Percentiles rank a stretch among this genome's conserved stretches.
These are phyloP conservation scores for Tribolium freemani DNA, from an alignment of 2,888 invertebrate genomes.

Conservation along the genomic window DNA sequence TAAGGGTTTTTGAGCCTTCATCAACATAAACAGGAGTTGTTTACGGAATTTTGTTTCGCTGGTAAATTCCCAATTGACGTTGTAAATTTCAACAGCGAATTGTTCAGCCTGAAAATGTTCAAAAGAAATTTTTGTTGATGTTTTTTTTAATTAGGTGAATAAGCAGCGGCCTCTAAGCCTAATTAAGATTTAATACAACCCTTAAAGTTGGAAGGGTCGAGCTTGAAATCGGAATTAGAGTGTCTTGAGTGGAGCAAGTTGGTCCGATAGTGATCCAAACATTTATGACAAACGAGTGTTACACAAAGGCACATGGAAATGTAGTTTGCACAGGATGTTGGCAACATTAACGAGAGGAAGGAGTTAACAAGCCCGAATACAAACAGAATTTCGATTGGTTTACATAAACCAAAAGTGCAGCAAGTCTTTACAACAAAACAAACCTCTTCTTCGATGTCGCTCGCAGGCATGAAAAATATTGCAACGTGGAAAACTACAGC, in stretches of 20 bases:
- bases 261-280: slow-evolving; percentile 13
- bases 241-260: not conserved
- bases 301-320: slow-evolving; percentile 17
- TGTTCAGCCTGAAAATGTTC: slow-evolving; percentile 15
- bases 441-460: slow-evolving; percentile 18
- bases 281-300: slow-evolving; percentile 5
- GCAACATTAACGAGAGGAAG: slow-evolving; percentile 3
- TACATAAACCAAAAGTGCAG: not conserved
- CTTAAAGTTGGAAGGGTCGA: slow-evolving; percentile 19
- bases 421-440: not conserved
- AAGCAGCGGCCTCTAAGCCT: slow-evolving; percentile 2
- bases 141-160: slow-evolving; percentile 11
- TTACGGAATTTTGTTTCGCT: slow-evolving; percentile 4
- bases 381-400: not conserved
- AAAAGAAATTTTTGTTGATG: not conserved
- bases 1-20: slow-evolving; percentile 26
- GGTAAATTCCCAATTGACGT: slow-evolving; percentile 19
- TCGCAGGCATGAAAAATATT: slow-evolving; percentile 19
- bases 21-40: slow-evolving; percentile 32
- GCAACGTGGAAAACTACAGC: slow-evolving; percentile 11
- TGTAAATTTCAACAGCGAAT: slow-evolving; percentile 15
- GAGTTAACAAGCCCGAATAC: not conserved
- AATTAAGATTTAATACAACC: slow-evolving; percentile 25
- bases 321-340: not conserved
- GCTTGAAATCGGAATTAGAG: not conserved